Evolutionary conservation across 2,797 vertebrate genomes (phyloP), one percentile per base, ranked within the genome.

Genomic region (Sciurus carolinensis): DNA sequence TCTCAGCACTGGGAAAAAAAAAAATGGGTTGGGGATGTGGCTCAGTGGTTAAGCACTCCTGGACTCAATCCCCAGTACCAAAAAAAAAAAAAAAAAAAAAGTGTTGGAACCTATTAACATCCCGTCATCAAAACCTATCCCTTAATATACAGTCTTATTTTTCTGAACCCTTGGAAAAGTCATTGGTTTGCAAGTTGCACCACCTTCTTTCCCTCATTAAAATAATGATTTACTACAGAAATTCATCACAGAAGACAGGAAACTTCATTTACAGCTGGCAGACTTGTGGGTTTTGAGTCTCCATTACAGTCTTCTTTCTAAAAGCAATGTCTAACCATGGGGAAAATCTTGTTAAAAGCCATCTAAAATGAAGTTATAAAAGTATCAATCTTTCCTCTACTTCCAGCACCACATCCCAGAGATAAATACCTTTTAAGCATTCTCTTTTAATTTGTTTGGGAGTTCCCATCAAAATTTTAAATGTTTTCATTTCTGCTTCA

Each of bases 191-290:
- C 33, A 28, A 26, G 11, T 64, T 33, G 30, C 17, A 39, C 1
- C 24, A 54, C 47, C 8, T 13, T 86, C 66, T 77, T 33, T 44
- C 15, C 5, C 33, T 83, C 28, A 71, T 42, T 71, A 79, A 79
- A 54, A 75, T 57, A 66, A 47, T 83, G 57, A 71, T 24, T 82
- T 54, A 47, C 44, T 47, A 91, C 44, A 82, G 44, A 15, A 93
- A 83, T 91, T 92, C 36, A n/a, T 26, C n/a, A n/a, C 89, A 64
- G 36, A 94, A 59, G 28, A 42, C 71, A 76, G 36, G 39, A 83
- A 92, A 90, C 62, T 95, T 89, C n/a, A 79, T 90, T 91, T 91
- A 82, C 18, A 80, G 42, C 62, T 87, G 83, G 90, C 12, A 75
- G 92, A 86, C 64, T 94, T 62, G 54, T 83, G 54, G 28, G 36